Evolutionary conservation across 1,140 invertebrate genomes (phyloP).

Genomic region (Bombus waltoni): DNA sequence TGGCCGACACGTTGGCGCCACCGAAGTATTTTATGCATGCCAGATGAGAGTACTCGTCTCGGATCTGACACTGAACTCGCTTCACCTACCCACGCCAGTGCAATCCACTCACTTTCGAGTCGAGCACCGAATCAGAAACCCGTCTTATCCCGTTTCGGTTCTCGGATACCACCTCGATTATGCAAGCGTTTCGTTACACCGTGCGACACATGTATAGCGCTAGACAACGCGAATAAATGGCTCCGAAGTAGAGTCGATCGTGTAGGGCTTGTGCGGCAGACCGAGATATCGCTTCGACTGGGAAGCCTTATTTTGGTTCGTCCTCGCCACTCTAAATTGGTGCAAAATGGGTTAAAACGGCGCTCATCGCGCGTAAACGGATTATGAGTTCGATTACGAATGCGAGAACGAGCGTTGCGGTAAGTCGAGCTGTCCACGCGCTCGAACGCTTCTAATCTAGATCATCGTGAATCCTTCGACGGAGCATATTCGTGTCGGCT

Average conservation of each 20-base stretch:
- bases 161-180: conserved; percentile 13
- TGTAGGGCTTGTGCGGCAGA: conserved; percentile 29
- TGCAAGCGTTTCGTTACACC: conserved; percentile 13
- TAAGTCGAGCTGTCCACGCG: not conserved
- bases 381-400: conserved; percentile 24
- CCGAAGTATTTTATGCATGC: conserved; percentile 70
- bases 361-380: conserved; percentile 15
- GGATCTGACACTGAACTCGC: conserved; percentile 68
- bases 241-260: not conserved
- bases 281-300: conserved; percentile 16
- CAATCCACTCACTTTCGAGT: conserved; percentile 56
- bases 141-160: not conserved
- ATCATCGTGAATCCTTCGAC: conserved; percentile 8
- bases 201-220: not conserved
- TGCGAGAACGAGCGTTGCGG: not conserved
- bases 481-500: not conserved
- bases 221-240: conserved; percentile 11
- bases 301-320: conserved; percentile 22
- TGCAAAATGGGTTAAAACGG: conserved; percentile 42
- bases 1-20: conserved; percentile 71
- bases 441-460: not conserved
- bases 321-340: conserved; percentile 26
- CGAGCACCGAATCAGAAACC: conserved; percentile 30
- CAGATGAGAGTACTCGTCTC: conserved; percentile 69
- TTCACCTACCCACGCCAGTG: conserved; percentile 54